These are phyloP conservation scores for Oncorhynchus tshawytscha DNA, from an alignment of 2,113 vertebrate genomes.

Conservation along the genomic window DNA sequence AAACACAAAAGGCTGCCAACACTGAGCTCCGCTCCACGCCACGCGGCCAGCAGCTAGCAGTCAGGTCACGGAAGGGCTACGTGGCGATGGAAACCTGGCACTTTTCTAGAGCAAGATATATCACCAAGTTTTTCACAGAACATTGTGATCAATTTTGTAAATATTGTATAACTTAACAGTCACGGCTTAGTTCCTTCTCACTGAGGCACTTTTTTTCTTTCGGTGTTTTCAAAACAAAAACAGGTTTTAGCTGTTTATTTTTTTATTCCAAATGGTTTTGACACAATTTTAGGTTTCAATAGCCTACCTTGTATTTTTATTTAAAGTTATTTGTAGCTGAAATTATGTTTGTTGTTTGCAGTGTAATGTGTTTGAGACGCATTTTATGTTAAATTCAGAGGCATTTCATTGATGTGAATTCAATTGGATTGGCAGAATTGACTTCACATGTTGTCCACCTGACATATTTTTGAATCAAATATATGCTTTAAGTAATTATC, in stretches of 20 bases:
- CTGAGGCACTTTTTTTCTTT: constrained; percentile 74
- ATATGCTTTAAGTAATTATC: constrained; percentile 37
- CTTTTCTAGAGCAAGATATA: constrained; percentile 57
- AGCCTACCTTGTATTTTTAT: constrained; percentile 61
- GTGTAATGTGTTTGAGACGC: constrained; percentile 24
- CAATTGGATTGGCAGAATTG: constrained; percentile 7
- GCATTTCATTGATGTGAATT: constrained; percentile 24
- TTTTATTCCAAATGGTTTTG: constrained; percentile 45
- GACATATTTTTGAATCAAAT: constrained; percentile 28
- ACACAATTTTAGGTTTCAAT: constrained; percentile 50
- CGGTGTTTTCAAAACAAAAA: constrained; percentile 55
- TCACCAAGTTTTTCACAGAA: constrained; percentile 59
- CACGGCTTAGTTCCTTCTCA: constrained; percentile 63
- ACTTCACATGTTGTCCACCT: constrained; percentile 25
- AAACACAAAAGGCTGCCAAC: constrained; percentile 31
- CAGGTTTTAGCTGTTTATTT: constrained; percentile 52
- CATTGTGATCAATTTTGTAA: constrained; percentile 71
- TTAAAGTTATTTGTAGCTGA: constrained; percentile 54
- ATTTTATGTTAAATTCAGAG: constrained; percentile 14
- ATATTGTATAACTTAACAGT: constrained; percentile 76
- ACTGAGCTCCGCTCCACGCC: constrained; percentile 17
- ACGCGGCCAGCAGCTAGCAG: constrained; percentile 20
- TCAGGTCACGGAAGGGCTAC: constrained; percentile 56
- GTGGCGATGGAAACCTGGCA: constrained; percentile 59
- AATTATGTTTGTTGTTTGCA: constrained; percentile 43